These are phyloP conservation scores for Sapajus apella DNA, from an alignment of 2,113 vertebrate species.

Conservation along the genomic window DNA sequence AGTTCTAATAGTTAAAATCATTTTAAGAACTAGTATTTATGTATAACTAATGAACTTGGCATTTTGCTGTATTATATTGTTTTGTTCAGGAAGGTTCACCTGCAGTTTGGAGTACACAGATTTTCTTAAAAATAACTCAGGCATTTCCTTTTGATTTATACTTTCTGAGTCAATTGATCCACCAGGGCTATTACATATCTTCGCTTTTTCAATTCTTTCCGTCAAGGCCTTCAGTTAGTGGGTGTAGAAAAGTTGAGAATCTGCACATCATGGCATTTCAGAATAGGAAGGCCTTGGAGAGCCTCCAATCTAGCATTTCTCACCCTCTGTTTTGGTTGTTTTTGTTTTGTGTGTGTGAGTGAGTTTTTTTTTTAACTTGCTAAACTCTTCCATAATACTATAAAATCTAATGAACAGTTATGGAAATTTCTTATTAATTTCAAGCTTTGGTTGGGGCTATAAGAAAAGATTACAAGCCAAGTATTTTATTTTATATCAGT, in stretches of 20 bases:
- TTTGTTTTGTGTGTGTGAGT: neutral
- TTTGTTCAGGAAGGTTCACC: conserved; percentile 48
- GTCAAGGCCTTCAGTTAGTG: conserved; percentile 49
- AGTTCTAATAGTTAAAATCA: conserved; percentile 1
- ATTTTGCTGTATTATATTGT: neutral
- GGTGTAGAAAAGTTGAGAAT: conserved; percentile 42
- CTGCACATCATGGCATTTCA: neutral
- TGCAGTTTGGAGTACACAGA: conserved; percentile 17
- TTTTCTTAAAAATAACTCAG: conserved; percentile 69
- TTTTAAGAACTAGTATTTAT: neutral
- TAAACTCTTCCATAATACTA: neutral
- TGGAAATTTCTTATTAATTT: neutral
- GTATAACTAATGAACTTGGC: neutral
- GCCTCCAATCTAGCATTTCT: neutral
- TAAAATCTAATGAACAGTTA: neutral
- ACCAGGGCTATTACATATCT: conserved; percentile 54
- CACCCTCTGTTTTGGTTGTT: neutral
- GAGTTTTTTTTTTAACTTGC: neutral
- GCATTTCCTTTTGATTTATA: conserved; percentile 71
- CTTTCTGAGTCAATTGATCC: conserved; percentile 38
- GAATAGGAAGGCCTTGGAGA: conserved; percentile 8
- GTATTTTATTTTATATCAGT: neutral
- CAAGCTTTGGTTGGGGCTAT: neutral
- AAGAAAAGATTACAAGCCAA: neutral
- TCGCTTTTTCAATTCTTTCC: conserved; percentile 61